Percentiles rank a stretch among this genome's conserved stretches.
Evolutionary conservation across 2,113 vertebrate species (phyloP).

Genomic region (Apaloderma vittatum): DNA sequence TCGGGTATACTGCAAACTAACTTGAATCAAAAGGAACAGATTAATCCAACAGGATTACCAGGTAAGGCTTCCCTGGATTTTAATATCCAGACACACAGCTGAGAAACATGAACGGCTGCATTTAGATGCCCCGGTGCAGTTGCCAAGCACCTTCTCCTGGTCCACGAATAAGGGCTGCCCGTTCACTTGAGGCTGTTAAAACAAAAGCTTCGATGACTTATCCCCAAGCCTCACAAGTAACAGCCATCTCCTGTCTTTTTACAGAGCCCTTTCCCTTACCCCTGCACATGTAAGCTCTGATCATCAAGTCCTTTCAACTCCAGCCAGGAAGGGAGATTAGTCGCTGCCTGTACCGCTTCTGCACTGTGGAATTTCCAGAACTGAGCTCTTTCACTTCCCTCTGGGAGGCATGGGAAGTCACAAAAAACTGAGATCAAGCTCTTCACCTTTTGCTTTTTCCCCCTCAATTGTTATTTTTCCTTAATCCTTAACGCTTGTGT

Average conservation of each 20-base stretch:
- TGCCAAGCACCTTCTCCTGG: not conserved
- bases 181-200: not conserved
- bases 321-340: constrained; percentile 55
- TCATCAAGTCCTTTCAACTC: constrained; percentile 35
- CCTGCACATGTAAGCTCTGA: constrained; percentile 19
- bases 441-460: not conserved
- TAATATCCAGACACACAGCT: not conserved
- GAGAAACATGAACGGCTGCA: not conserved
- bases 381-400: not conserved
- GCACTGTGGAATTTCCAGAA: constrained; percentile 26
- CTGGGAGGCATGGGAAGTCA: constrained; percentile 17
- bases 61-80: constrained; percentile 16
- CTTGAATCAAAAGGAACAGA: constrained; percentile 29
- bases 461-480: not conserved
- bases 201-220: not conserved
- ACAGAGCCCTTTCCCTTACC: not conserved
- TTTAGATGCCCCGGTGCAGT: not conserved
- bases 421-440: constrained; percentile 15
- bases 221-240: not conserved
- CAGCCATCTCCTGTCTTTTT: not conserved
- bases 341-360: not conserved
- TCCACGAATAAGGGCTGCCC: not conserved
- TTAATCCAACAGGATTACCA: constrained; percentile 53
- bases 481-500: not conserved
- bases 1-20: not conserved